A percentile compares a stretch with the other conserved stretches of the same genome.
These are phyloP conservation scores for Xyliphius kryptos DNA, from an alignment of 2,113 vertebrate genomes.

Conservation along the genomic window DNA sequence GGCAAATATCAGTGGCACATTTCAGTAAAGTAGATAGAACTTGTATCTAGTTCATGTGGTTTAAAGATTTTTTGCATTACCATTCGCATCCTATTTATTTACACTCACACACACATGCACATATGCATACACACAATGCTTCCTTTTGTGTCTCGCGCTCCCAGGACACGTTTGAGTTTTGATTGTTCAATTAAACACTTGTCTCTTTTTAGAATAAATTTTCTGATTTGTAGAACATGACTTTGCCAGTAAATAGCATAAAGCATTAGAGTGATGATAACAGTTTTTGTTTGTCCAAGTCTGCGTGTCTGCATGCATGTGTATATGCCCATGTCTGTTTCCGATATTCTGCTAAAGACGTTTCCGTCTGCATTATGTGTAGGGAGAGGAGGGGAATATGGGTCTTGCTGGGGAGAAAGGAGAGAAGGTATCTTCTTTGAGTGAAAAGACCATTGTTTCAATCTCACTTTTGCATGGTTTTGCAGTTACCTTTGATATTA, in stretches of 20 bases:
- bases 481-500: neutral
- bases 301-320: neutral
- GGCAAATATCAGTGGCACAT: conserved; percentile 17
- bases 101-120: conserved; percentile 2
- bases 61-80: conserved; percentile 35
- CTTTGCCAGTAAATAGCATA: too few species aligned
- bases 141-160: conserved; percentile 2
- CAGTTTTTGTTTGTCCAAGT: conserved; percentile 13
- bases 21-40: conserved; percentile 1
- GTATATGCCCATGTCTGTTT: neutral
- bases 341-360: conserved; percentile 11
- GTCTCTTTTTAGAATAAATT: too few species aligned
- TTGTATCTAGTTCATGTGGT: neutral
- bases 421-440: conserved; percentile 32
- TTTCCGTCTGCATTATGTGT: conserved; percentile 25
- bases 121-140: conserved; percentile 5
- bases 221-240: conserved; percentile 10
- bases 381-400: conserved; percentile 34
- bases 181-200: too few species aligned
- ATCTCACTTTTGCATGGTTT: conserved; percentile 13
- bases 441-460: conserved; percentile 10
- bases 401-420: conserved; percentile 34
- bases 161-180: too few species aligned
- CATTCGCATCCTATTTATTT: neutral
- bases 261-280: too few species aligned